These are phyloP conservation scores for Xiphorhynchus elegans DNA, from an alignment of 2,113 vertebrate genomes.

Conservation along the genomic window DNA sequence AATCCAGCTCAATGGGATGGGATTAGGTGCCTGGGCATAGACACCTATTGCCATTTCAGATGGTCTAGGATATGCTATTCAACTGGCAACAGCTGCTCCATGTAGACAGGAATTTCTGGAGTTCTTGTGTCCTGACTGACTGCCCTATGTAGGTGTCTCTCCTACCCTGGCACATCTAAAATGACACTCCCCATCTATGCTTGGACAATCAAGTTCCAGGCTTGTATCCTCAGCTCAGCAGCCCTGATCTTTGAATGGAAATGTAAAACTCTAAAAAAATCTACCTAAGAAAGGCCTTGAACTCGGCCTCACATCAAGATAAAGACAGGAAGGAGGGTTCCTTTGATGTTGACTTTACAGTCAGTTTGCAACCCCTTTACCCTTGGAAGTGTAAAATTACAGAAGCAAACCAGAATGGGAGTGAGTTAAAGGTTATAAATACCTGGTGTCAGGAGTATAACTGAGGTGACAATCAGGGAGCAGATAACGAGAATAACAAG, in stretches of 20 bases:
- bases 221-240: background rate
- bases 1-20: background rate
- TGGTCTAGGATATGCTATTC: no score
- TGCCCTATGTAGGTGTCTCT: background rate
- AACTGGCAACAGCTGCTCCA: background rate
- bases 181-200: background rate
- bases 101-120: background rate
- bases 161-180: background rate
- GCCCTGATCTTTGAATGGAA: background rate
- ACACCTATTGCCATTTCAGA: background rate
- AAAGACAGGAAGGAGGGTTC: background rate
- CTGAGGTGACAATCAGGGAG: slow-evolving; percentile 97
- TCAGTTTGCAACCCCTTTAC: background rate
- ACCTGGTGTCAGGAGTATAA: slow-evolving; percentile 98
- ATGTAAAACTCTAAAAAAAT: background rate
- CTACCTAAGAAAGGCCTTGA: background rate
- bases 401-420: background rate
- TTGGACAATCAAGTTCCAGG: background rate
- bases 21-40: background rate
- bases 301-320: background rate
- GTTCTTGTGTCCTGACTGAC: background rate
- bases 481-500: slow-evolving; percentile 99
- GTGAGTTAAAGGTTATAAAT: slow-evolving; percentile 48
- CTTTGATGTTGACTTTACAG: background rate
- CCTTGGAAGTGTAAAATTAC: slow-evolving; percentile 24